A percentile compares a stretch with the other conserved stretches of the same genome.
phyloP scores from a whole-genome alignment of 2,888 invertebrate genomes.

The Lasioglossum figueresi region DNA sequence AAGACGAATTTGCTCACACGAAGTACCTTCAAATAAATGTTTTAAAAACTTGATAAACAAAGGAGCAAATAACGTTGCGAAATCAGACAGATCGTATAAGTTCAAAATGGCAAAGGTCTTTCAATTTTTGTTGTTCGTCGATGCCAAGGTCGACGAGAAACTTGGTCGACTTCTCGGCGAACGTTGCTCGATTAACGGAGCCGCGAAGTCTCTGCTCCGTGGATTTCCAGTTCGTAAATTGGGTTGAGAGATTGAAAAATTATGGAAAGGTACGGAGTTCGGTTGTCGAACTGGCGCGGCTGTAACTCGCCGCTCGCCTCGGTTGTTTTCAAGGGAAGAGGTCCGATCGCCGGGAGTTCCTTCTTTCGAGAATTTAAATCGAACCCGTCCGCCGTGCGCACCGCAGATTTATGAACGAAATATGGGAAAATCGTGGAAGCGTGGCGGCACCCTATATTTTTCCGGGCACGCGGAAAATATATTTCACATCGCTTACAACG shows the following conservation, averaged over 20 bases:
- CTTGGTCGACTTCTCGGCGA: not conserved
- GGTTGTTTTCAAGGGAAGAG: not conserved
- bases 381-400: conserved; percentile 14
- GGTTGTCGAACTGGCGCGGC: not conserved
- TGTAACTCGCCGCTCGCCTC: not conserved
- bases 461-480: conserved; percentile 59
- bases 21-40: no score
- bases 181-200: not conserved
- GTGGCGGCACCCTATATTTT: conserved; percentile 22
- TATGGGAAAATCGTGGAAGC: conserved; percentile 27
- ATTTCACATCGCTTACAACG: conserved; percentile 58
- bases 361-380: conserved; percentile 26
- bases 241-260: not conserved
- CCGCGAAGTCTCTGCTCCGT: not conserved
- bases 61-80: no score
- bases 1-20: no score
- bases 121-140: no score
- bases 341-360: not conserved
- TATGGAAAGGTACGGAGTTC: not conserved
- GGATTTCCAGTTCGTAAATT: not conserved
- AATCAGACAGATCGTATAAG: no score
- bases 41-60: no score
- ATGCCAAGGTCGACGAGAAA: not conserved
- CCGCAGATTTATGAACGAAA: conserved; percentile 25
- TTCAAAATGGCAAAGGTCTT: no score